Evolutionary conservation across 1,140 invertebrate species (phyloP).

Genomic region (Dolichoris vasculosae): DNA sequence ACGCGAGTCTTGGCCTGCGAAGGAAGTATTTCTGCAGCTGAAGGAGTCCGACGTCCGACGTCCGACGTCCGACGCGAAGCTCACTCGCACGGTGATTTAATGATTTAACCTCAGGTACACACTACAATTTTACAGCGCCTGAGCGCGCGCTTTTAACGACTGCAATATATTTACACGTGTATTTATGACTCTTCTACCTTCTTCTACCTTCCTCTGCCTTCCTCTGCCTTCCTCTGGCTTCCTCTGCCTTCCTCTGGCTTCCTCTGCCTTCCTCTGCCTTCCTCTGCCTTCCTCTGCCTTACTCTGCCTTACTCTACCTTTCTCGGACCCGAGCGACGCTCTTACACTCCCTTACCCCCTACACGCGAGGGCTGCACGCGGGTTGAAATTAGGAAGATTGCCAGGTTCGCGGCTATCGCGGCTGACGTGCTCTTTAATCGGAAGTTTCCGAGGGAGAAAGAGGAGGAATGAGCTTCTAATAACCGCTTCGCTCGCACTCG

Average conservation of each 20-base stretch:
- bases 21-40: conserved; percentile 36
- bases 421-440: conserved; percentile 39
- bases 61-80: conserved; percentile 14
- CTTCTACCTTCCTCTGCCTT: too few species aligned
- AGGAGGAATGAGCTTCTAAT: not conserved
- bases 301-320: too few species aligned
- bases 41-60: conserved; percentile 49
- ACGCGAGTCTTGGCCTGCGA: not conserved
- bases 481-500: not conserved
- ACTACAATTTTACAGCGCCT: conserved; percentile 66
- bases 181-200: conserved; percentile 66
- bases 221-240: too few species aligned
- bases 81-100: conserved; percentile 62
- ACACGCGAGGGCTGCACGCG: not conserved
- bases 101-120: conserved; percentile 65
- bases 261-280: too few species aligned
- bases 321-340: not conserved
- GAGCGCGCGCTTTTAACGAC: conserved; percentile 61
- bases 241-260: too few species aligned
- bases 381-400: conserved; percentile 48
- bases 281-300: too few species aligned
- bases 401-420: conserved; percentile 22
- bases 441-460: not conserved
- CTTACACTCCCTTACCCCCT: not conserved
- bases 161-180: conserved; percentile 72